Base-by-base conservation (phyloP, 2,797 vertebrate genomes). In the Falco columbarius region DNA sequence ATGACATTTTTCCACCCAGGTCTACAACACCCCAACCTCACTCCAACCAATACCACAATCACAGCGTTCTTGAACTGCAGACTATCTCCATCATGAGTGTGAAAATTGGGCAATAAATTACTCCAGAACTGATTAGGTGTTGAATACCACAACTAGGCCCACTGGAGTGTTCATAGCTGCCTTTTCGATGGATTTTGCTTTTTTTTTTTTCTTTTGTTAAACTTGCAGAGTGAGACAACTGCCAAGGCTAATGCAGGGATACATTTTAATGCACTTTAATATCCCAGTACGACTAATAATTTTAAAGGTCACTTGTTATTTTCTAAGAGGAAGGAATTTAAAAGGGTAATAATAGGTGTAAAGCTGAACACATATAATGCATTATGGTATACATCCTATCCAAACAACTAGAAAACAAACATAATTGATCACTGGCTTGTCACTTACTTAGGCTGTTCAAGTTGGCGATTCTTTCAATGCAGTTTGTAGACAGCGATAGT, bases 381-480 rank as follows among this genome's bases (percentile, higher is more conserved):
- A 52, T 74, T 27, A 77, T 32, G 20, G 17, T 52, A 26, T 26
- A 46, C 10, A 29, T 80, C 77, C 92, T 87, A 81, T 59, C 29
- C 36, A 97, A 63, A 27, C 63, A 95, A 83, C 36, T 65, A 77
- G 74, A 94, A 97, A 95, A 77, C n/a, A 90, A 91, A 68, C 71
- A 86, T 46, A 76, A 88, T 23, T 7, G 12, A 70, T 86, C 81
- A 86, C 38, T 91, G 67, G 84, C 71, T 67, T 51, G 52, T 94
- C 92, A 99, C 99, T 99, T 98, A 99, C 99, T 99, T 86, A 99
- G 98, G 80, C 98, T 99, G 89, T 98, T 99, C 86, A 99, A 98
- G 97, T 99, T 99, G 90, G 99, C 98, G 65, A 99, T 99, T 98
- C 99, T 99, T 95, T 99, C 99, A 95, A 99, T 99, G 97, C 99